Evolutionary conservation across 1,140 invertebrate genomes (phyloP), one percentile per base, ranked within the genome.

Genomic region (Drosophila yakuba): DNA sequence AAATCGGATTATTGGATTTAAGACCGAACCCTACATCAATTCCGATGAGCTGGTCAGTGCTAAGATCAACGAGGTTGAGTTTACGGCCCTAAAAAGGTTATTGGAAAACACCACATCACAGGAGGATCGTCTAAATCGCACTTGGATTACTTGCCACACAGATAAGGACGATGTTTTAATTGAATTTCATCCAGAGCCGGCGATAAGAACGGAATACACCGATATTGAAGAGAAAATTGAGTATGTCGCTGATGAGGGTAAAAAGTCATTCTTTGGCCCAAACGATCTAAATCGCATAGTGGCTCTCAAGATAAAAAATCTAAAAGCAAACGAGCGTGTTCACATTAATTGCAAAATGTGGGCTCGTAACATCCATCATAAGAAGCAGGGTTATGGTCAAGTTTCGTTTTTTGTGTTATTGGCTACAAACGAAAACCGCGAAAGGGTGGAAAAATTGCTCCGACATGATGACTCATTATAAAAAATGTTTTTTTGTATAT

Each of bases 1-100:
- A 0, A 88, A 88, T 74, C 71, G 83, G 2, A 6, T 83, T 0
- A 38, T 88, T 52, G 79, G 83, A 8, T 83, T 88, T 1, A 60
- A 57, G 12, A 83, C 79, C 0, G 17, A 57, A 1, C 45, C 72
- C 0, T 88, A 55, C 45, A 38, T 11, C 0, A 15, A 62, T n/a
- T 8, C 38, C 4, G 8, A 64, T 23, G 47, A 83, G 7, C n/a
- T 88, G 1, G 1, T 15, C 0, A 52, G 20, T 32, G 17, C 23
- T 1, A 32, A 43, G 0, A 32, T 82, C 0, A 10, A 7, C 1
- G 15, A 35, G 2, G 0, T 5, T 0, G 74, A 88, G 2, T 72
- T 62, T 35, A 7, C 8, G 7, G 20, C 7, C 0, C 32, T 86
- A 2, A 59, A 60, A 8, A n/a, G 8, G 0, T n/a, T 88, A 0